Evolutionary conservation across 2,888 invertebrate genomes (phyloP).

Genomic region (Apantesis nais): DNA sequence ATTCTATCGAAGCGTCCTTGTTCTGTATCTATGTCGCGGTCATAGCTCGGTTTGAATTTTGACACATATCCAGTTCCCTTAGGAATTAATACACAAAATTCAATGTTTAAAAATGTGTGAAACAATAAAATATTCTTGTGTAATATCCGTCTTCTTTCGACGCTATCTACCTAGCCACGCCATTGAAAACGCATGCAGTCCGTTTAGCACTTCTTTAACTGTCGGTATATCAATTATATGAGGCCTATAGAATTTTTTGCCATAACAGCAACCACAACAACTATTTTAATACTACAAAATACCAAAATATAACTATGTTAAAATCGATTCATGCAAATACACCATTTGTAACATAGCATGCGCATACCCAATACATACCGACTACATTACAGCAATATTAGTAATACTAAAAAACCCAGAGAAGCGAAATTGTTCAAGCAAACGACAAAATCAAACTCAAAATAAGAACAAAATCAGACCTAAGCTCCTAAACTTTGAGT

Average conservation of each 20-base stretch:
- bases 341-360: conserved; percentile 40
- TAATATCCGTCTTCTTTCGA: conserved; percentile 37
- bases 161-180: conserved; percentile 14
- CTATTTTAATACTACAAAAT: conserved; percentile 5
- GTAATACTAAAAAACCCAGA: conserved; percentile 54
- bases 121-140: conserved; percentile 38
- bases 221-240: conserved; percentile 17
- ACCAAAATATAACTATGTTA: conserved; percentile 1
- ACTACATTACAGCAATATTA: conserved; percentile 47
- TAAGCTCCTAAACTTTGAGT: conserved; percentile 83
- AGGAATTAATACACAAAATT: conserved; percentile 14
- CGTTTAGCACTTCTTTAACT: conserved; percentile 30
- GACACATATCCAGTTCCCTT: conserved; percentile 26
- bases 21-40: conserved; percentile 29
- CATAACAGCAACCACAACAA: conserved; percentile 22
- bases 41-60: conserved; percentile 31
- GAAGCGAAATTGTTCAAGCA: conserved; percentile 55
- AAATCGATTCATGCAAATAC: conserved; percentile 29
- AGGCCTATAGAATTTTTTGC: conserved; percentile 14
- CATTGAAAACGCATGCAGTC: conserved; percentile 34
- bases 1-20: conserved; percentile 29
- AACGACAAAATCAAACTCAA: conserved; percentile 59
- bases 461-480: conserved; percentile 76
- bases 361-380: conserved; percentile 20
- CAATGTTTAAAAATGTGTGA: conserved; percentile 13